Evolutionary conservation across 2,797 vertebrate genomes (phyloP).

Genomic region (Sebastes minor): DNA sequence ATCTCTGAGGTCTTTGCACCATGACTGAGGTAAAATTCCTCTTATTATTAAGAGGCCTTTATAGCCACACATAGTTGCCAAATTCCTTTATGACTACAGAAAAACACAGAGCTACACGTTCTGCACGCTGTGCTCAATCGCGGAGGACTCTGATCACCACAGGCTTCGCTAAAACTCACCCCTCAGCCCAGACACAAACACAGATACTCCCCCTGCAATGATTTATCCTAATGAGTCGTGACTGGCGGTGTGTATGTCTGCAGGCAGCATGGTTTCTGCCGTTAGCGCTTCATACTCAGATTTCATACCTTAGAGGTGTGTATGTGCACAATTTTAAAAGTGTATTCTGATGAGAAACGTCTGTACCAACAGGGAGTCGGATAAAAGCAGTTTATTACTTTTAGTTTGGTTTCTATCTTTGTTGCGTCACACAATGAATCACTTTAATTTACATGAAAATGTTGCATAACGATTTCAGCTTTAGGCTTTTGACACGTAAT

Average conservation of each 20-base stretch:
- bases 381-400: background rate
- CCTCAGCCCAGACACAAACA: conserved; percentile 11
- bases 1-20: background rate
- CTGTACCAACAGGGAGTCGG: background rate
- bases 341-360: background rate
- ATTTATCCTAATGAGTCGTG: conserved; percentile 41
- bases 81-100: background rate
- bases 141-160: conserved; percentile 3
- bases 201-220: conserved; percentile 1
- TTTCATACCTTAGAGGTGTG: background rate
- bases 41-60: background rate
- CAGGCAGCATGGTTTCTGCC: background rate
- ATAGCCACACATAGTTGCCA: background rate
- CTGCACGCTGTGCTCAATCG: conserved; percentile 11
- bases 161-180: conserved; percentile 25
- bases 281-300: background rate
- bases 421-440: background rate
- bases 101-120: background rate
- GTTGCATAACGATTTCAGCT: background rate
- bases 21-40: background rate
- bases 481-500: background rate
- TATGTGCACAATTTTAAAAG: background rate
- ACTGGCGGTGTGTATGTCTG: background rate
- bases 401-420: background rate
- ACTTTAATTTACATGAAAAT: background rate